A percentile compares a stretch with the other conserved stretches of the same genome.
Evolutionary conservation across 2,888 invertebrate genomes (phyloP).

Genomic region (Agrilus mali): DNA sequence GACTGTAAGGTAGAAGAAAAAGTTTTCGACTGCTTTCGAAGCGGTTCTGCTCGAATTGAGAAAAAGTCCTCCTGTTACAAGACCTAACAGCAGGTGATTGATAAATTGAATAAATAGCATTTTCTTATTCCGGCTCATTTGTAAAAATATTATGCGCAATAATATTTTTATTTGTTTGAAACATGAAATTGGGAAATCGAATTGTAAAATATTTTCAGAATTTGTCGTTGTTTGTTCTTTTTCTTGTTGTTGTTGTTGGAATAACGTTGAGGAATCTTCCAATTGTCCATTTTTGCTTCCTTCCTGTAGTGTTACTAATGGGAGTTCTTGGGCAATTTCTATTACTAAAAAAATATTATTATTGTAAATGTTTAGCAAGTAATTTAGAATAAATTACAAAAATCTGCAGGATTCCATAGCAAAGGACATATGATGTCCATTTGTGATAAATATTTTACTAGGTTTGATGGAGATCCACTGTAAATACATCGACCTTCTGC

Average conservation of each 20-base stretch:
- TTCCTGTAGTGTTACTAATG: constrained; percentile 23
- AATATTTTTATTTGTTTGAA: constrained; percentile 41
- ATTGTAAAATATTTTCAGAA: constrained; percentile 17
- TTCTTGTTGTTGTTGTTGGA: constrained; percentile 6
- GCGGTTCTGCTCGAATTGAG: constrained; percentile 45
- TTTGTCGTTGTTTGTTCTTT: constrained; percentile 4
- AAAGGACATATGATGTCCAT: constrained; percentile 57
- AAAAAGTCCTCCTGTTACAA: constrained; percentile 46
- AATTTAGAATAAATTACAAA: constrained; percentile 26
- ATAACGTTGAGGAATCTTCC: constrained; percentile 12
- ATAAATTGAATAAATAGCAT: constrained; percentile 42
- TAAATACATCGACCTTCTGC: constrained; percentile 52
- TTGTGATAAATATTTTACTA: constrained; percentile 55
- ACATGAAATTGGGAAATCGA: constrained; percentile 43
- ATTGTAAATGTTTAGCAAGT: neutral
- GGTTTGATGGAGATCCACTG: constrained; percentile 52
- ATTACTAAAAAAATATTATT: constrained; percentile 28
- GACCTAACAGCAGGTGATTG: constrained; percentile 41
- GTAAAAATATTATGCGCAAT: constrained; percentile 40
- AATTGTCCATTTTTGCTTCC: constrained; percentile 32
- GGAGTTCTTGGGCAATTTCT: constrained; percentile 28
- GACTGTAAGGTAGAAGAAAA: constrained; percentile 47
- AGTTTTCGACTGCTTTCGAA: constrained; percentile 40
- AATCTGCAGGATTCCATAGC: constrained; percentile 72
- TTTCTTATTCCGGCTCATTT: constrained; percentile 39